phyloP scores from a whole-genome alignment of 2,888 invertebrate genomes.

The Oegoconia quadripuncta region DNA sequence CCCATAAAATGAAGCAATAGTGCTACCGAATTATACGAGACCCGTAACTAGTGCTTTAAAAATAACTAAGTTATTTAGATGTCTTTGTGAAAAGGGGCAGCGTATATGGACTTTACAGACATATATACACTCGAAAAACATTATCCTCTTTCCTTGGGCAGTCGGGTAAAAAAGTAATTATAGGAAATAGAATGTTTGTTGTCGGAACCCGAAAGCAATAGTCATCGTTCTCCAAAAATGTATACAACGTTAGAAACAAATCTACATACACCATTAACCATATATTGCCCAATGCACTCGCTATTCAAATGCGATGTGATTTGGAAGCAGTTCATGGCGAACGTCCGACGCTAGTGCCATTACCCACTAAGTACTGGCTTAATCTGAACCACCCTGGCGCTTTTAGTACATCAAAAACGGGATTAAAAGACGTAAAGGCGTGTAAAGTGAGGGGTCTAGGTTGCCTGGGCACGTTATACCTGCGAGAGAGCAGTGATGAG shows the following conservation, averaged over 20 bases:
- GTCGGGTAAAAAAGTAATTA: too few relatives aligned
- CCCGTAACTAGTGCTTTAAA: too few relatives aligned
- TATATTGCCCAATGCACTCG: conserved; percentile 52
- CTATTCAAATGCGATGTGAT: conserved; percentile 68
- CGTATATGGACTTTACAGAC: too few relatives aligned
- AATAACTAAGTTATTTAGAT: too few relatives aligned
- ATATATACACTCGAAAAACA: too few relatives aligned
- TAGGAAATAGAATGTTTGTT: too few relatives aligned
- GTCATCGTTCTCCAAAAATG: neutral
- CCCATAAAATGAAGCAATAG: too few relatives aligned
- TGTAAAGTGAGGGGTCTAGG: conserved; percentile 32
- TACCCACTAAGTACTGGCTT: conserved; percentile 37
- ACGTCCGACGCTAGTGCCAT: conserved; percentile 44
- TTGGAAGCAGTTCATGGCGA: conserved; percentile 62
- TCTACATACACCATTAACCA: conserved; percentile 55
- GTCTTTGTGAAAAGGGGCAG: too few relatives aligned
- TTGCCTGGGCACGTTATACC: conserved; percentile 49
- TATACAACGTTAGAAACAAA: conserved; percentile 28
- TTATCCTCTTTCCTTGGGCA: too few relatives aligned
- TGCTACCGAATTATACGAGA: too few relatives aligned
- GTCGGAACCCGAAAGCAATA: neutral
- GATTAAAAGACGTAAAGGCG: conserved; percentile 15
- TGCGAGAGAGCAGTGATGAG: conserved; percentile 59
- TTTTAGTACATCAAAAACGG: conserved; percentile 22
- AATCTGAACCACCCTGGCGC: conserved; percentile 34